Evolutionary conservation across 2,113 vertebrate species (phyloP), one percentile per base, ranked within the genome.

Genomic region (Mixornis gularis): DNA sequence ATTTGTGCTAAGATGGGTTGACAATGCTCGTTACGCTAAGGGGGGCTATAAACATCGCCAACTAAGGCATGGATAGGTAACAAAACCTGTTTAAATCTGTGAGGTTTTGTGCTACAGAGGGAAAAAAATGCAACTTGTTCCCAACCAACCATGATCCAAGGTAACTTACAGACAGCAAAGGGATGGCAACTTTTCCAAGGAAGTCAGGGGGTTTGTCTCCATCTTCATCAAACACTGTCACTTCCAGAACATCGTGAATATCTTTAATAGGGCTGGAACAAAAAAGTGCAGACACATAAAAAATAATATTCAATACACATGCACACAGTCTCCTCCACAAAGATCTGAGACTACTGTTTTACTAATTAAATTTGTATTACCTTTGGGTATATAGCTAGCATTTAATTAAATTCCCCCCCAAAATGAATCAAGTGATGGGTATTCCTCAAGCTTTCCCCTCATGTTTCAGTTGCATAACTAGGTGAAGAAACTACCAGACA

Each of bases 171-270:
- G 97, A 98, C 25, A 99, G 96, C 95, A 99, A 97, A 49, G 99
- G 99, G 93, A 99, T 98, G 48, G 98, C 98, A 79, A 99, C 98
- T 98, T 99, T 99, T 48, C 99, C 99, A 93, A 99, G 98, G 96
- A 99, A 98, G 91, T 98, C 98, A 17, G 98, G 98, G 8, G 98
- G 95, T 95, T 98, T 99, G 94, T 99, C 99, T 96, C 98, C 98
- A 93, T 99, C 99, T 96, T 99, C 99, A 94, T 99, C 98, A 85
- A 98, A 97, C 43, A 99, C 98, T 36, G 98, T 99, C 92, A 99
- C 97, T 95, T 99, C 98, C 27, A 99, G 72, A 70, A 98, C 98
- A 52, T 99, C 98, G 15, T 99, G 98, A 91, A 99, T 98, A 92
- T 99, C 99, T 96, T 99, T 99, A 95, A 99, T 96, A 41, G 99